Conservation (phyloP, 2,113 vertebrate species). For the Lethenteron camtschaticum region DNA sequence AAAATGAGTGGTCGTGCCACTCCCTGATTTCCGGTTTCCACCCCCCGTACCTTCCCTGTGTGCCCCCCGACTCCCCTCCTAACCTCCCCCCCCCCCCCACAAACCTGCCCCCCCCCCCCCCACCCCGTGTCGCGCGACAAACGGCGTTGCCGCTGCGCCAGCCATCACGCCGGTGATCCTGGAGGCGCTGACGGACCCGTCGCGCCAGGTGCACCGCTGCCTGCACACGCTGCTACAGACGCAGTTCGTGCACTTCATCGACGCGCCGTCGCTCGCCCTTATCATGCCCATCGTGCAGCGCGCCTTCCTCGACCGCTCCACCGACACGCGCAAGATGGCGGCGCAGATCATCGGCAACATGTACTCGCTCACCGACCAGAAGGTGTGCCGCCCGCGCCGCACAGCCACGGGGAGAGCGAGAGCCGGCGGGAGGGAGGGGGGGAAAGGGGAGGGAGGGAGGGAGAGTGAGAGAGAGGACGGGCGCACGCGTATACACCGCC, state of each 20-base stretch:
- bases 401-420: too few species aligned
- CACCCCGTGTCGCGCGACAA: not conserved
- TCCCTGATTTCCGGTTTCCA: too few species aligned
- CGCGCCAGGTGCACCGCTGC: conserved; percentile 69
- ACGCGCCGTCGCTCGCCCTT: conserved; percentile 77
- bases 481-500: too few species aligned
- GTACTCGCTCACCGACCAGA: conserved; percentile 96
- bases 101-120: not conserved
- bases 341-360: conserved; percentile 98
- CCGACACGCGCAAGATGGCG: conserved; percentile 93
- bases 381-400: conserved; percentile 27
- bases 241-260: conserved; percentile 96
- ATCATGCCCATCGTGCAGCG: conserved; percentile 98
- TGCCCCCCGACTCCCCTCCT: too few species aligned
- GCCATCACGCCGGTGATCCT: conserved; percentile 76
- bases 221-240: conserved; percentile 85
- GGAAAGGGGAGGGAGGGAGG: too few species aligned
- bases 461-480: too few species aligned
- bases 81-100: too few species aligned
- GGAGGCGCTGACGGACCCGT: conserved; percentile 85
- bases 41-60: too few species aligned
- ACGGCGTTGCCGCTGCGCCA: conserved; percentile 16
- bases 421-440: too few species aligned
- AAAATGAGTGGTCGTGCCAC: too few species aligned
- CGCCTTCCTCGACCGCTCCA: conserved; percentile 91